Evolutionary conservation across 2,888 invertebrate species (phyloP).

Genomic region (Spatulosminthurus flaviceps): DNA sequence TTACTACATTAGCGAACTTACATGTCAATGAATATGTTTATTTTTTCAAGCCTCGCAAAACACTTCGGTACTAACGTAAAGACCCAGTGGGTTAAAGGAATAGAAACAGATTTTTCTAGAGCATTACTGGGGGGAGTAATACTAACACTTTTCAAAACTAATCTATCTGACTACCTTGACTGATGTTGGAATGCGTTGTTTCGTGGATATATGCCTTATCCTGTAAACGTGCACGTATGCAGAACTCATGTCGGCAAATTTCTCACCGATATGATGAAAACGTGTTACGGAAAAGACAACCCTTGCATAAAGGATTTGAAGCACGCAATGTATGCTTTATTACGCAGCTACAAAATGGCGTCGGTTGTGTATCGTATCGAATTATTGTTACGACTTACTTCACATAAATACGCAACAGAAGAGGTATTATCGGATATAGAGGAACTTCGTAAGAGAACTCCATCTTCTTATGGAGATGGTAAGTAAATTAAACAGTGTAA

Average conservation of each 20-base stretch:
- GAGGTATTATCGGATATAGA: neutral
- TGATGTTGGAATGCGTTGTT: neutral
- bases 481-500: too few species aligned
- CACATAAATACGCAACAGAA: neutral
- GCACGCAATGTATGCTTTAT: neutral
- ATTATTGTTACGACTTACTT: neutral
- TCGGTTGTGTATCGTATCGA: neutral
- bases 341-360: neutral
- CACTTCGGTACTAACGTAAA: neutral
- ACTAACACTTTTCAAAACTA: neutral
- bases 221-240: neutral
- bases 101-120: slow-evolving; percentile 29
- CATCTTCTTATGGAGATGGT: neutral
- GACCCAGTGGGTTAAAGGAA: neutral
- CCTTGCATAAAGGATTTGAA: too few species aligned
- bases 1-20: neutral
- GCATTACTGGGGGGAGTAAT: neutral
- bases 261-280: neutral
- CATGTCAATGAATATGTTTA: too few species aligned
- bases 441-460: neutral
- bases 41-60: neutral
- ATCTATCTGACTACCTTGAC: neutral
- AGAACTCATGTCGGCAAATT: neutral
- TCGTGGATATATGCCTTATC: neutral
- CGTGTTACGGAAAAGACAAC: neutral